phyloP scores from a whole-genome alignment of 2,888 invertebrate species.

The Hemithea aestivaria region DNA sequence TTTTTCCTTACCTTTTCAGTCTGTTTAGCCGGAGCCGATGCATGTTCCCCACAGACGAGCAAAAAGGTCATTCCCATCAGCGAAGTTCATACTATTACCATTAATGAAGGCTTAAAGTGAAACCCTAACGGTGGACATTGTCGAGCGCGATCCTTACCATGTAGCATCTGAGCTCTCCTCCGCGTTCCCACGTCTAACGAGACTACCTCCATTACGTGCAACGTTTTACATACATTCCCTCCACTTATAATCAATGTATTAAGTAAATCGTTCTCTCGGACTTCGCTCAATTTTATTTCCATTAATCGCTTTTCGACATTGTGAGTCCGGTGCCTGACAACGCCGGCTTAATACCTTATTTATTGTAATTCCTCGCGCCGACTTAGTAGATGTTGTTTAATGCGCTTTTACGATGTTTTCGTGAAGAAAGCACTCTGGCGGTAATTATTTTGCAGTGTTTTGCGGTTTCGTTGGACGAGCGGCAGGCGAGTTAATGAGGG shows the following conservation, averaged over 20 bases:
- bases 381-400: constrained; percentile 69
- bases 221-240: constrained; percentile 70
- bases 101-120: constrained; percentile 68
- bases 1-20: too few species aligned
- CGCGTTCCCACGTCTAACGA: constrained; percentile 76
- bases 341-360: constrained; percentile 66
- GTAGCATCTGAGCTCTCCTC: constrained; percentile 46
- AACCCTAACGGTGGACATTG: constrained; percentile 71
- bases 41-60: constrained; percentile 32
- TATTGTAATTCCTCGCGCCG: constrained; percentile 64
- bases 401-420: constrained; percentile 67
- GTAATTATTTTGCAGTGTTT: constrained; percentile 75
- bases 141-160: constrained; percentile 60
- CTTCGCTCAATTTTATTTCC: constrained; percentile 68
- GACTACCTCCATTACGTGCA: constrained; percentile 70
- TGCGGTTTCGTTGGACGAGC: constrained; percentile 69
- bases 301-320: constrained; percentile 70
- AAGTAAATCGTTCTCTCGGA: constrained; percentile 67
- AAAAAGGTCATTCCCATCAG: constrained; percentile 67
- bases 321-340: constrained; percentile 58
- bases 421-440: constrained; percentile 65
- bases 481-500: constrained; percentile 66
- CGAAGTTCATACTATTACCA: constrained; percentile 65
- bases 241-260: constrained; percentile 74
- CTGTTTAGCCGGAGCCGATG: too few species aligned